Conservation (phyloP, 2,797 vertebrate species). For the Strix occidentalis region DNA sequence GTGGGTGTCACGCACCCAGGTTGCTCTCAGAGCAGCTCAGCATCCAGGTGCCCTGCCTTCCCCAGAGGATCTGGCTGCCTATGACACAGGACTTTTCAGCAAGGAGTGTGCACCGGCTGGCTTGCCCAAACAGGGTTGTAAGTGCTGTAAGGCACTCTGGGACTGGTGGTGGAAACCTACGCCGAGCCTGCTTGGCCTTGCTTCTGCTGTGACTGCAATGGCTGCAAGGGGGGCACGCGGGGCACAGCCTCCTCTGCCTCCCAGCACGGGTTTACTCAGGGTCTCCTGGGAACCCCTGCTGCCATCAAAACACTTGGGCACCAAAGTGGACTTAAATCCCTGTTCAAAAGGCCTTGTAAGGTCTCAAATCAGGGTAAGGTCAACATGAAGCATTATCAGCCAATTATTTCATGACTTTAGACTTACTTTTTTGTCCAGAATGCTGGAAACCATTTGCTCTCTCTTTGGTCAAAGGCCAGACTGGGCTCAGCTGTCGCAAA, state of each 20-base stretch:
- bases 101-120: accelerated
- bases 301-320: background rate
- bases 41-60: background rate
- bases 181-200: background rate
- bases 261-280: accelerated
- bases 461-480: background rate
- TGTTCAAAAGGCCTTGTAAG: background rate
- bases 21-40: background rate
- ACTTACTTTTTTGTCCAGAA: background rate
- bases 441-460: background rate
- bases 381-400: background rate
- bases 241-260: background rate
- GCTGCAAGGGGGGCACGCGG: accelerated
- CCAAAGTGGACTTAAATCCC: background rate
- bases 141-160: background rate
- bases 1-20: background rate
- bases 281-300: background rate
- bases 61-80: background rate
- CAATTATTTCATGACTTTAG: background rate
- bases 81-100: accelerated
- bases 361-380: background rate
- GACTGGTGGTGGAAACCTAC: accelerated
- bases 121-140: background rate
- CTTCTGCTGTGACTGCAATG: background rate
- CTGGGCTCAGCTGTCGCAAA: background rate